Evolutionary conservation across 2,888 invertebrate genomes (phyloP).

Genomic region (Auanema freiburgensis): DNA sequence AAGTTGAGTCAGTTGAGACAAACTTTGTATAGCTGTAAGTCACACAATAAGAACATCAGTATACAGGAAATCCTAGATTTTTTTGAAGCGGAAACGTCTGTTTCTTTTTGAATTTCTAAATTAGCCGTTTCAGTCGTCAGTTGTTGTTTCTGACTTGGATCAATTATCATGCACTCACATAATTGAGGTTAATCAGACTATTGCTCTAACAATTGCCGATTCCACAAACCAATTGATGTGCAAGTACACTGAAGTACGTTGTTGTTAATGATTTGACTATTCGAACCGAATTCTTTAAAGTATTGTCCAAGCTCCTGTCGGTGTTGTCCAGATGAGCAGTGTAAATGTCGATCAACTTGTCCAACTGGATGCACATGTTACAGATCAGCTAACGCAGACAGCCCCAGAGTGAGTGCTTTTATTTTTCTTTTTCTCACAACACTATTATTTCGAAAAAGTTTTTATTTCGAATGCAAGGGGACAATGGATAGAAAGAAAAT

Average conservation of each 20-base stretch:
- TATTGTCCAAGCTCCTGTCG: background rate
- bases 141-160: constrained; percentile 28
- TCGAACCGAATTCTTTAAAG: background rate
- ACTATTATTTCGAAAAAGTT: no score
- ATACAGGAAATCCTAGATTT: no score
- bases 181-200: constrained; percentile 22
- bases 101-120: no score
- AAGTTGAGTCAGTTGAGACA: no score
- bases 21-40: no score
- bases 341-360: constrained; percentile 28
- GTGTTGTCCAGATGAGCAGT: constrained; percentile 12
- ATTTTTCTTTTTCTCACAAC: no score
- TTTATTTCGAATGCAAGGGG: no score
- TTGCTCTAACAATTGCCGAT: constrained; percentile 30
- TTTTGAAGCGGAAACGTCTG: no score
- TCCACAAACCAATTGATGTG: constrained; percentile 40
- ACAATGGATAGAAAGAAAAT: no score
- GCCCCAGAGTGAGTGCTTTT: constrained; percentile 15
- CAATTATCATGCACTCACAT: constrained; percentile 30
- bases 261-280: background rate
- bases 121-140: background rate
- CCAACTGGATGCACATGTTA: constrained; percentile 29
- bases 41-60: no score
- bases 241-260: constrained; percentile 39
- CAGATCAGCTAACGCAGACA: constrained; percentile 25